Conservation (phyloP, 92 coral and sea anemone species). For the Phenganax stokvisi region DNA sequence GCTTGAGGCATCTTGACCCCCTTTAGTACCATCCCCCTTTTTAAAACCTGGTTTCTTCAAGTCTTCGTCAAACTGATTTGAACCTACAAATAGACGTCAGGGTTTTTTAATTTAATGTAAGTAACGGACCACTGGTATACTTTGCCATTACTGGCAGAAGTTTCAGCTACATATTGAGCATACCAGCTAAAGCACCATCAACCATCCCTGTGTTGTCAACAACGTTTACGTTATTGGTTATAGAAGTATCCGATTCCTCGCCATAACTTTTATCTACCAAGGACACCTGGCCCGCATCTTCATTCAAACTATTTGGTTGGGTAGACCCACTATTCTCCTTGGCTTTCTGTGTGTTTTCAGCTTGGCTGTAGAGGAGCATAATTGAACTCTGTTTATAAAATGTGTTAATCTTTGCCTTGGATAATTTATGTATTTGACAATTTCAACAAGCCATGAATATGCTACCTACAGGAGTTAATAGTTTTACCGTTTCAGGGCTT, state of each 20-base stretch:
- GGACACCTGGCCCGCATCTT: background rate
- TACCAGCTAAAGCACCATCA: background rate
- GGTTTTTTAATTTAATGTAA: background rate
- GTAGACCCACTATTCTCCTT: background rate
- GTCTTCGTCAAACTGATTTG: background rate
- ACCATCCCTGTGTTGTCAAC: background rate
- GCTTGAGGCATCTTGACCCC: background rate
- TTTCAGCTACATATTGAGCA: background rate
- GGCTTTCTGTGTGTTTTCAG: background rate
- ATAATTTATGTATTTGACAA: background rate
- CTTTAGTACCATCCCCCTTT: background rate
- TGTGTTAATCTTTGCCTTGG: no score
- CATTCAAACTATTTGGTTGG: background rate
- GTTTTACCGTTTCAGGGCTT: slow-evolving; percentile 4
- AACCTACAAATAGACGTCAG: background rate
- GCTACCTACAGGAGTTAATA: background rate
- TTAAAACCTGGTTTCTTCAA: background rate
- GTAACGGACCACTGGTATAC: background rate
- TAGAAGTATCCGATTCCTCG: slow-evolving; percentile 15
- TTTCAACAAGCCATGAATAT: background rate
- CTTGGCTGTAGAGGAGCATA: background rate
- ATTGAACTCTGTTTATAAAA: background rate
- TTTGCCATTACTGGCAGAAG: background rate
- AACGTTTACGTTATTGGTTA: slow-evolving; percentile 1
- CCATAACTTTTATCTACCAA: slow-evolving; percentile 33